Evolutionary conservation across 2,888 invertebrate genomes (phyloP).

Genomic region (Norana najaformis): DNA sequence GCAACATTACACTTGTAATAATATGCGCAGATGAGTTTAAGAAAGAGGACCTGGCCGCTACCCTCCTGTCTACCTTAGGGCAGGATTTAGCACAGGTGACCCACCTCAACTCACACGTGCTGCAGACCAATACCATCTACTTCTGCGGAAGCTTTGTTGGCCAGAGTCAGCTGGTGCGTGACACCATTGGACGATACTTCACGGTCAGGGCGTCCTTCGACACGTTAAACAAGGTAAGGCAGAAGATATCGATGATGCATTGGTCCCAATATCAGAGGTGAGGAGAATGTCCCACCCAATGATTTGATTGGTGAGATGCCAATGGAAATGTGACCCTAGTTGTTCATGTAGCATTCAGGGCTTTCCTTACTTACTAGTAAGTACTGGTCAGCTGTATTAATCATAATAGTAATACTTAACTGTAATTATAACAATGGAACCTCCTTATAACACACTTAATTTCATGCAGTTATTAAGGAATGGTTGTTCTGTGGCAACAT

Average conservation of each 20-base stretch:
- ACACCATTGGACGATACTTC: constrained; percentile 20
- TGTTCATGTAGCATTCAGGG: neutral
- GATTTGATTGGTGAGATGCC: neutral
- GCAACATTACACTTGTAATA: neutral
- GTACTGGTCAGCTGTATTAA: neutral
- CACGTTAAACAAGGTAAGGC: neutral
- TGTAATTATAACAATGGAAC: neutral
- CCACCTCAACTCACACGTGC: constrained; percentile 2
- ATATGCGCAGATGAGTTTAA: neutral
- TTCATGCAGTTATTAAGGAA: too few species aligned
- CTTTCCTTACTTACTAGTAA: neutral
- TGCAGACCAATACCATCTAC: constrained; percentile 7
- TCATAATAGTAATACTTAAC: neutral
- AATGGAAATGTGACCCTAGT: neutral
- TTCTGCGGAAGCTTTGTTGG: constrained; percentile 39
- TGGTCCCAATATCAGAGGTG: neutral
- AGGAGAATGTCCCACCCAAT: neutral
- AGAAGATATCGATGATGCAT: neutral
- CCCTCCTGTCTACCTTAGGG: neutral
- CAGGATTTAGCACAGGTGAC: neutral
- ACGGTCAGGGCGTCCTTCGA: neutral
- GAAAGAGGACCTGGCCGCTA: constrained; percentile 21
- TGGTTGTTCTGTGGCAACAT: too few species aligned
- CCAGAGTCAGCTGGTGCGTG: constrained; percentile 7
- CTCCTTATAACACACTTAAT: too few species aligned